A percentile compares a stretch with the other conserved stretches of the same genome.
Evolutionary conservation across 2,113 vertebrate species (phyloP).

Genomic region (Chascanopsetta lugubris): DNA sequence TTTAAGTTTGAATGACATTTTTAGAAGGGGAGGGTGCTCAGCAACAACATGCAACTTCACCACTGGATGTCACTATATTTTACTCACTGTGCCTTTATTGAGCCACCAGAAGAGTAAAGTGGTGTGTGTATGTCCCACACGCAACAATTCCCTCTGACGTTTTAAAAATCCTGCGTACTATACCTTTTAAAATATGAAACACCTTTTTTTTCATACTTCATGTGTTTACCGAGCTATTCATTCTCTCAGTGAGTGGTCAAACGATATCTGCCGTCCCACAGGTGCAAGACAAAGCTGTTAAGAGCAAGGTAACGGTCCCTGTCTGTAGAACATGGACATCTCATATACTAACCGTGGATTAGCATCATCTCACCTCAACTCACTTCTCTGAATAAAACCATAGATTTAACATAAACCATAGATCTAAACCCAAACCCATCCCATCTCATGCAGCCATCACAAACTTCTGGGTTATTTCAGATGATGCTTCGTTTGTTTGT

Average conservation of each 20-base stretch:
- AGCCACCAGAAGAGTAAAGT: too few species aligned
- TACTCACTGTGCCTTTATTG: too few species aligned
- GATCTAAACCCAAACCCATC: neutral
- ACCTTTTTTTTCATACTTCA: neutral
- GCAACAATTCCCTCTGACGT: too few species aligned
- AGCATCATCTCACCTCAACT: slow-evolving; percentile 36
- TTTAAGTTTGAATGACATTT: too few species aligned
- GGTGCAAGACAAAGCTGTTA: slow-evolving; percentile 78
- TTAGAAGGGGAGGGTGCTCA: too few species aligned
- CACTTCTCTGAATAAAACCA: slow-evolving; percentile 7
- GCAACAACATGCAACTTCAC: too few species aligned
- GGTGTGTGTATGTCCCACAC: too few species aligned
- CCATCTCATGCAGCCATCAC: neutral
- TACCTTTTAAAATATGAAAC: neutral
- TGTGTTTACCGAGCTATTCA: too few species aligned
- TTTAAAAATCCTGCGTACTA: too few species aligned
- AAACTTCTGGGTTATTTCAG: slow-evolving; percentile 1
- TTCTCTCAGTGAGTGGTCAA: neutral
- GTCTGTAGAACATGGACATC: slow-evolving; percentile 9
- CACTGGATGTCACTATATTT: too few species aligned
- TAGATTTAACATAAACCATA: slow-evolving; percentile 24
- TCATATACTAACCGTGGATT: slow-evolving; percentile 42
- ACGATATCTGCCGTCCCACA: slow-evolving; percentile 59
- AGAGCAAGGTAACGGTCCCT: slow-evolving; percentile 74
- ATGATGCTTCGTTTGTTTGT: slow-evolving; percentile 8